Base-by-base conservation (phyloP, 2,797 vertebrate species). In the Ptychobarbus kaznakovi region DNA sequence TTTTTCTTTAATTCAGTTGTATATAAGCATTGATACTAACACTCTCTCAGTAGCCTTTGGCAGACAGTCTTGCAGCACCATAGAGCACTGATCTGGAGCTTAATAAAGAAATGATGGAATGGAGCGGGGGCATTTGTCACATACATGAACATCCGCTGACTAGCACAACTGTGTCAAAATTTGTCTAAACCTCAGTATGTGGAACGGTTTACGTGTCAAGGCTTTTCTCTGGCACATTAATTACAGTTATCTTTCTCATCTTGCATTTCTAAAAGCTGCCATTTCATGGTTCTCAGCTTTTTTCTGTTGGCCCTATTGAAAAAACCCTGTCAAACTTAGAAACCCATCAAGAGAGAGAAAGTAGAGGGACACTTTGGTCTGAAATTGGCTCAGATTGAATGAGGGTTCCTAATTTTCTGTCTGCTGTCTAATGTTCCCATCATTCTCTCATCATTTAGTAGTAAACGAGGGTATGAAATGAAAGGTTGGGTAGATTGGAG, bases 271-370 rank as follows among this genome's bases (percentile, higher is more conserved):
- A 16, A 51, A 73, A 82, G 56, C 22, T 73, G 68, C 35, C 42
- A 88, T 88, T 86, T 85, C 83, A 77, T 74, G 87, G 78, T 70
- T 78, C 56, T 65, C 74, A 58, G 8, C 32, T 74, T 40, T 44
- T 9, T 69, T 72, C 74, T 65, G 11, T 53, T 38, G 16, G 61
- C 22, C 32, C 49, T 11, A 56, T 16, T 7, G 51, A 88, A 86
- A 82, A 88, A 83, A 82, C 25, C 11, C 20, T 35, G 38, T 70
- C 72, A 86, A 77, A 44, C 53, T 20, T 66, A 18, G n/a, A 68
- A 73, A 72, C 53, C 22, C 51, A 82, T 79, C 20, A 72, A 86
- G 78, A 10, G 73, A 44, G 51, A 49, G 49, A 76, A 75, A 46
- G 84, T 38, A 83, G 72, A 11, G 13, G 11, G 5, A 2, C 28